Evolutionary conservation across 2,113 vertebrate species (phyloP).

Genomic region (Gymnarchus niloticus): DNA sequence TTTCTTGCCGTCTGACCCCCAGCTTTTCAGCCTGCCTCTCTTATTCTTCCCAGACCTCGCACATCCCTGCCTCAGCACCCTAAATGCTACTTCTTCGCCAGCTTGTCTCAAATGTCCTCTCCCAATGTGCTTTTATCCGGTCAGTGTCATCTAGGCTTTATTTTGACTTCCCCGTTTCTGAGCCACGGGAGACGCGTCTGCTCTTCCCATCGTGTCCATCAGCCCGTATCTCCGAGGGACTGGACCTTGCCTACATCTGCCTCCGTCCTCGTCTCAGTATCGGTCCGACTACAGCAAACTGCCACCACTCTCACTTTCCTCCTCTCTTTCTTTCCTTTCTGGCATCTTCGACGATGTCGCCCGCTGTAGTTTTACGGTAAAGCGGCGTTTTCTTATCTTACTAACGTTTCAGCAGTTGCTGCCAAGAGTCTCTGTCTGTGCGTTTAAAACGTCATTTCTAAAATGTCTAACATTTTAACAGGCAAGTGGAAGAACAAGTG

Average conservation of each 20-base stretch:
- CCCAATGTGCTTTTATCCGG: slow-evolving; percentile 20
- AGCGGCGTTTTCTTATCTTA: neutral
- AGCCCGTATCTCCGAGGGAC: slow-evolving; percentile 35
- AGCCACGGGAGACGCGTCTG: slow-evolving; percentile 31
- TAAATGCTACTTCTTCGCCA: slow-evolving; percentile 40
- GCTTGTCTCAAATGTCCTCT: slow-evolving; percentile 40
- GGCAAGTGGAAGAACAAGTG: neutral
- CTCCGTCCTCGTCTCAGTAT: neutral
- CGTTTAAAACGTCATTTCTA: neutral
- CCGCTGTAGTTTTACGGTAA: neutral
- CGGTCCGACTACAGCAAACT: slow-evolving; percentile 13
- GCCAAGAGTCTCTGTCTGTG: neutral
- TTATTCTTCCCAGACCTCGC: slow-evolving; percentile 46
- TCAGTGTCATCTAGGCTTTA: slow-evolving; percentile 33
- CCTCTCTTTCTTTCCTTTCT: neutral
- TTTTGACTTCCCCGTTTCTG: slow-evolving; percentile 29
- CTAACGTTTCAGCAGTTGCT: neutral
- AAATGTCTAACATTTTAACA: neutral
- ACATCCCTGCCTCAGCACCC: slow-evolving; percentile 51
- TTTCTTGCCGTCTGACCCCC: slow-evolving; percentile 66
- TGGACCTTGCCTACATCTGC: neutral
- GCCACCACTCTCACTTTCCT: neutral
- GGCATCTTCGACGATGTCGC: neutral
- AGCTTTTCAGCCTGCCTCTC: slow-evolving; percentile 49
- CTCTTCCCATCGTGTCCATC: slow-evolving; percentile 26